Percentiles rank a stretch among this genome's conserved stretches.
Evolutionary conservation across 1,140 invertebrate species (phyloP).

Genomic region (Aphelinus certus): DNA sequence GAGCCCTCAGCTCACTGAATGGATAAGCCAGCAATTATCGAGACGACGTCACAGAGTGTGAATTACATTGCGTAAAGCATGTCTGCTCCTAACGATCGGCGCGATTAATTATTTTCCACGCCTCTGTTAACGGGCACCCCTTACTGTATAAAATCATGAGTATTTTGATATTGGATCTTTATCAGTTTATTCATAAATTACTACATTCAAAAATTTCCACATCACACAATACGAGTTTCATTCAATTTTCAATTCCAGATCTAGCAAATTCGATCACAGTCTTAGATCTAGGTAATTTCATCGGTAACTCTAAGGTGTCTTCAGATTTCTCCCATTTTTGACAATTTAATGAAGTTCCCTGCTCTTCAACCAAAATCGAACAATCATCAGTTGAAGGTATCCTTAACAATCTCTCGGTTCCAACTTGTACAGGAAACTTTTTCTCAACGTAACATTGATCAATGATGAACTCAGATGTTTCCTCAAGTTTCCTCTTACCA

Average conservation of each 20-base stretch:
- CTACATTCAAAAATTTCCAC: not conserved
- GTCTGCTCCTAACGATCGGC: too few relatives aligned
- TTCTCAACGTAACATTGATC: conserved; percentile 59
- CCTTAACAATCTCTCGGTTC: conserved; percentile 68
- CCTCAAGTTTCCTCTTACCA: too few relatives aligned
- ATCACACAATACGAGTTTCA: not conserved
- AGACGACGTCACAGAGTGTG: too few relatives aligned
- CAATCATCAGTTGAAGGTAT: too few relatives aligned
- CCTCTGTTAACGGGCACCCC: not conserved
- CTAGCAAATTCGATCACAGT: conserved; percentile 85
- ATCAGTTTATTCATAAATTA: not conserved
- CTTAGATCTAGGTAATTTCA: conserved; percentile 71
- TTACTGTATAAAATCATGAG: not conserved
- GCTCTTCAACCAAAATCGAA: conserved; percentile 57
- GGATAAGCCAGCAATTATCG: too few relatives aligned
- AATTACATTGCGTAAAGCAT: too few relatives aligned
- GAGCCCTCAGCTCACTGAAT: too few relatives aligned
- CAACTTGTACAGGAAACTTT: conserved; percentile 73
- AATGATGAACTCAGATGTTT: too few relatives aligned
- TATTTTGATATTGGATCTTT: not conserved
- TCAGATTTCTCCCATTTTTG: conserved; percentile 66
- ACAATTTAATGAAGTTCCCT: conserved; percentile 69
- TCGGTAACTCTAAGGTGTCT: conserved; percentile 75
- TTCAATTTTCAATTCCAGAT: conserved; percentile 54
- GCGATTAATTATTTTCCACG: not conserved